Evolutionary conservation across 2,797 vertebrate genomes (phyloP), one percentile per base, ranked within the genome.

Genomic region (Phoebastria nigripes): DNA sequence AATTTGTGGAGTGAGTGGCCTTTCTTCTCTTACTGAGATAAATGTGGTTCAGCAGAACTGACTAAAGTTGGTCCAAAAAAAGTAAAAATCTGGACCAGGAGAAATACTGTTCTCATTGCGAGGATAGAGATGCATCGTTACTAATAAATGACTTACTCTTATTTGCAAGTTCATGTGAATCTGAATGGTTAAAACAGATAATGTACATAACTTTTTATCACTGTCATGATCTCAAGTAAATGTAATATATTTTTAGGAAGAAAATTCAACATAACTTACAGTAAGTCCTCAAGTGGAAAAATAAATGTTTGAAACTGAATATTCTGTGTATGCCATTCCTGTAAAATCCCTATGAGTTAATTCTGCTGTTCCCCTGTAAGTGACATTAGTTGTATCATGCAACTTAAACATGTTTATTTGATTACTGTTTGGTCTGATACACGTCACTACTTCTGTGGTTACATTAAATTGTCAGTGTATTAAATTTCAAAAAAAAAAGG

Each of bases 271-370:
- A 6, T 77, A 56, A 77, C 62, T 52, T 76, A 62, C 25, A 37
- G 5, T 87, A 58, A 89, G 78, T 94, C 70, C 24, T 93, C 28
- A 80, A 94, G 71, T 28, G 87, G 73, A 87, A 96, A 93, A 96
- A 93, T 90, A 91, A 97, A 82, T 84, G 51, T 95, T 97, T 96
- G 35, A 93, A 93, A 90, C 14, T 22, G 72, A 90, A 9, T 80
- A 49, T 70, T 72, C 25, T 81, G 74, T 87, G 47, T 83, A 33
- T 67, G 52, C 28, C 4, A 2, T 92, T 89, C 54, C 52, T 91
- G 26, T 94, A 82, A 76, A 81, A 86, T 37, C 33, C 54, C 11
- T 33, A 6, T 2, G 7, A 70, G 33, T 72, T 42, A 79, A 46
- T 63, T 87, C 51, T 80, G 28, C 69, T 35, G 11, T 41, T 93